Base-by-base conservation (phyloP, 2,113 vertebrate species). In the Motacilla alba region DNA sequence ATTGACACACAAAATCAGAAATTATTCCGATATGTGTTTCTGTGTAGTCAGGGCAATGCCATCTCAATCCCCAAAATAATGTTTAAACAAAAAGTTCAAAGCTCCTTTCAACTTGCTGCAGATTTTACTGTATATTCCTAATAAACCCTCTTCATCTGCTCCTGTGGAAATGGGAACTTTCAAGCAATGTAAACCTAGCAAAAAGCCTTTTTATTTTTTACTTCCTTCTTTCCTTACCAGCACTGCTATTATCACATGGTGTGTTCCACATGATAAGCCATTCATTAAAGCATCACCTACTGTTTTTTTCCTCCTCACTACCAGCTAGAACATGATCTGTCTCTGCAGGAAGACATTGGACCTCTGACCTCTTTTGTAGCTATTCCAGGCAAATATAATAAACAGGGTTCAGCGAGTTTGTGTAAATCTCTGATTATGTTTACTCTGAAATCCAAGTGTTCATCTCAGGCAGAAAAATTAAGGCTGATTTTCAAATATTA, bases 261-360 rank as follows among this genome's bases (percentile, higher is more conserved):
- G 98, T 98, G 98, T 98, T 98, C 97, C 98, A 97, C 98, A 98
- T 98, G 98, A 98, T 98, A 98, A 98, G 97, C 98, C 98, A 98
- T 98, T 98, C 98, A 98, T 98, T 98, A 98, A 98, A 98, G 98
- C 97, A 97, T 98, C 98, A 98, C 98, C 98, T 98, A 98, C 98
- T 98, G 98, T 83, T 98, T 98, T 98, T 98, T 98, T 97, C 96
- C 96, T 98, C 97, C 97, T 97, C 96, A 84, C 78, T 97, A 98
- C 97, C 98, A 98, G 98, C 98, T 98, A 98, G 98, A 98, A 98
- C 98, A 98, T 98, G 98, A 98, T 98, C 98, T 97, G 96, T 98
- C 98, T 98, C 98, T 96, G 97, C 98, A 97, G 98, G 98, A 98
- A 98, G 97, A 98, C 90, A 86, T 97, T 97, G 98, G 97, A 98